Evolutionary conservation across 2,888 invertebrate species (phyloP).

Genomic region (Ceraclea dissimilis): DNA sequence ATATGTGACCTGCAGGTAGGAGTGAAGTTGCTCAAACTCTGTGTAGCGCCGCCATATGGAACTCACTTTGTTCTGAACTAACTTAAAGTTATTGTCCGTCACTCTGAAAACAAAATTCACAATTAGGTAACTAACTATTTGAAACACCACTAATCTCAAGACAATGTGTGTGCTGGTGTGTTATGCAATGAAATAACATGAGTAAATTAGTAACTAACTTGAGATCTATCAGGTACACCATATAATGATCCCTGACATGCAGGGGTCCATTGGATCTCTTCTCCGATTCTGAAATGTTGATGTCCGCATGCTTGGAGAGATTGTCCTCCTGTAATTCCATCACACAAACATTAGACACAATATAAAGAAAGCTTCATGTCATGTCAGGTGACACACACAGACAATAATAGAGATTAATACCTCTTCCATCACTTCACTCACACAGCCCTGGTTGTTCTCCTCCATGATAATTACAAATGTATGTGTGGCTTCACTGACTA

Average conservation of each 20-base stretch:
- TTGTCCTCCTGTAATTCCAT: constrained; percentile 46
- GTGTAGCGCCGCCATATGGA: constrained; percentile 75
- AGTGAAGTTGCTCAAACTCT: constrained; percentile 74
- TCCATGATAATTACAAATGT: too few species aligned
- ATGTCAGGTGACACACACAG: too few species aligned
- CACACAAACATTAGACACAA: too few species aligned
- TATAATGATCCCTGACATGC: constrained; percentile 68
- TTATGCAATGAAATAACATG: background rate
- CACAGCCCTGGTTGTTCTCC: too few species aligned
- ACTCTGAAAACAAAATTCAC: constrained; percentile 45
- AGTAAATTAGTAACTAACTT: constrained; percentile 61
- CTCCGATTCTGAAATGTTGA: constrained; percentile 68
- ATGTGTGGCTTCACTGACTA: too few species aligned
- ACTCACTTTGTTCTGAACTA: constrained; percentile 54
- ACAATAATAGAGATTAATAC: too few species aligned
- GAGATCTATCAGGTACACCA: constrained; percentile 70
- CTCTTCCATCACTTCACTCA: too few species aligned
- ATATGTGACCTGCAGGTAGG: constrained; percentile 69
- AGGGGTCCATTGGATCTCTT: constrained; percentile 67
- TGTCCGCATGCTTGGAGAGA: constrained; percentile 63
- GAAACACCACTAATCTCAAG: too few species aligned
- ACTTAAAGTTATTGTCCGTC: constrained; percentile 54
- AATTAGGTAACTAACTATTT: background rate
- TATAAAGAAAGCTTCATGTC: too few species aligned
- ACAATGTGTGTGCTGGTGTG: background rate